Base-by-base conservation (phyloP, 2,888 invertebrate genomes). In the Pseudanteris insignis region DNA sequence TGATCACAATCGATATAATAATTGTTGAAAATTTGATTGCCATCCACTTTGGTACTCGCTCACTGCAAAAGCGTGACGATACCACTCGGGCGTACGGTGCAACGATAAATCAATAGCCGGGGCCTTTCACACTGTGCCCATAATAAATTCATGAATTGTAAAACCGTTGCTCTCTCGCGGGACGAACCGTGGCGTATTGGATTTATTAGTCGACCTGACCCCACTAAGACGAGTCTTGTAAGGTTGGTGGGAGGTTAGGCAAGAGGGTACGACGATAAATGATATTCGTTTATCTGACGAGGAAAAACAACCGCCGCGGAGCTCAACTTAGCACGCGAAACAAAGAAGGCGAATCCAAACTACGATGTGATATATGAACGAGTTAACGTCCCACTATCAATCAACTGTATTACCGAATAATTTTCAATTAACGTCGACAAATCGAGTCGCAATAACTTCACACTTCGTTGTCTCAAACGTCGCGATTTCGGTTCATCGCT, bases 121-220 rank as follows among this genome's bases (percentile, higher is more conserved):
- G 72, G 67, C 71, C 68, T 70, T 67, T 67, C 70, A 69, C 72
- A 64, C 67, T 68, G 66, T 74, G 75, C 73, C 74, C 74, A 76
- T 77, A 76, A 77, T 77, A 77, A 77, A 77, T 77, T 77, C 76
- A 77, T 76, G 77, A 77, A 76, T 76, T 76, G 77, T 77, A 76
- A 77, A 77, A 77, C 73, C 72, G 74, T 69, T 75, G 72, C 70
- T 73, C 74, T 72, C 70, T 69, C 68, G 69, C 73, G 67, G 74
- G 74, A 76, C 75, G 75, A 76, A 77, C 77, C 76, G 73, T 77
- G 76, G 77, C 74, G 71, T 74, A 76, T 77, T 77, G 76, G 76
- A 77, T 77, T 77, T 77, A 76, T 77, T 77, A 75, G 76, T 71
- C 76, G 76, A 77, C 77, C 76, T 77, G 77, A 77, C 77, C 77